Conservation (phyloP, 2,797 vertebrate genomes). For the Chiroxiphia lanceolata region DNA sequence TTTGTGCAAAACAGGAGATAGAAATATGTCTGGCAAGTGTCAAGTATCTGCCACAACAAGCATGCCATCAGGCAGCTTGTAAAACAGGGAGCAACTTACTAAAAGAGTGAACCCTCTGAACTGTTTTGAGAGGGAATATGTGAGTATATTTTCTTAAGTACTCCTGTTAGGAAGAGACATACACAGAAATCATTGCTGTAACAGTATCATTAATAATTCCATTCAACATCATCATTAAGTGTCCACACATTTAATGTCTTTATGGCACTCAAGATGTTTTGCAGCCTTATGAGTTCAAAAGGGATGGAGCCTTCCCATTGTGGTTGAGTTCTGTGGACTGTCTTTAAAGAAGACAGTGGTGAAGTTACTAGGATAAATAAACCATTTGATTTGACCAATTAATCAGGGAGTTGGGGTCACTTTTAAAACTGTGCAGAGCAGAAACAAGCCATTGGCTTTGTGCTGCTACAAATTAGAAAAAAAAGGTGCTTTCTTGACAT, state of each 20-base stretch:
- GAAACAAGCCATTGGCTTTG: neutral
- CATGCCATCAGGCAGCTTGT: neutral
- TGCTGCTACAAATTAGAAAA: neutral
- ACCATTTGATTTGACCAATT: neutral
- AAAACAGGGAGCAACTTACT: neutral
- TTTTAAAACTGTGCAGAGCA: neutral
- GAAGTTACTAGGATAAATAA: neutral
- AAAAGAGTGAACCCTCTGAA: neutral
- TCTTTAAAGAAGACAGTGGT: neutral
- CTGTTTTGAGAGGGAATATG: neutral
- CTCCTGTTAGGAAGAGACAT: neutral
- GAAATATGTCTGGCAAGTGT: neutral
- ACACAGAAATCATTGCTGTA: neutral
- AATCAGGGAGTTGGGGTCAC: neutral
- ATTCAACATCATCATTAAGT: neutral
- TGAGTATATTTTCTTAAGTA: neutral
- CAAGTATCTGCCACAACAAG: neutral
- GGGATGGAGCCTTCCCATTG: neutral
- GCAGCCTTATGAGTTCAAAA: neutral
- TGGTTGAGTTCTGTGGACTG: neutral
- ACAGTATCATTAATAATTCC: neutral
- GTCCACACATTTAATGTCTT: neutral
- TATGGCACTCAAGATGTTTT: neutral
- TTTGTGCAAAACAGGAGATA: neutral
- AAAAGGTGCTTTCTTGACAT: neutral